phyloP scores from a whole-genome alignment of 2,888 invertebrate genomes.

The Parnassius orleans region DNA sequence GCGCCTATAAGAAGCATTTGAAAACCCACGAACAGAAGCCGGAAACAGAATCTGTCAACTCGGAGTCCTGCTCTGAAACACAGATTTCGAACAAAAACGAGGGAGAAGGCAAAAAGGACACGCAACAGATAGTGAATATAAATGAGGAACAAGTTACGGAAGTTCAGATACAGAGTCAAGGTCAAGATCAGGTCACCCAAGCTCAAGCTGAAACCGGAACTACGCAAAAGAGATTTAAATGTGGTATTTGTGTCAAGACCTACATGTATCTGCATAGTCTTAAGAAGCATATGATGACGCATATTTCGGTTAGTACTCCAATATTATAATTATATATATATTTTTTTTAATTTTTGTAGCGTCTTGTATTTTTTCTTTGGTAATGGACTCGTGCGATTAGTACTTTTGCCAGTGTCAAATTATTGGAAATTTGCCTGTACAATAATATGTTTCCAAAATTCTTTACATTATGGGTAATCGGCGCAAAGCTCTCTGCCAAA shows the following conservation, averaged over 20 bases:
- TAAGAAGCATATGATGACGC: conserved; percentile 72
- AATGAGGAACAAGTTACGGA: conserved; percentile 27
- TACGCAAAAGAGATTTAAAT: conserved; percentile 61
- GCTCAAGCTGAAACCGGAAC: conserved; percentile 28
- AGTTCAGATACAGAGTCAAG: conserved; percentile 22
- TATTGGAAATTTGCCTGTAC: too few relatives aligned
- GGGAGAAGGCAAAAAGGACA: conserved; percentile 20
- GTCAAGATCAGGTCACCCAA: conserved; percentile 29
- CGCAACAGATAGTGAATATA: conserved; percentile 34
- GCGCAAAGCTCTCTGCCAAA: too few relatives aligned
- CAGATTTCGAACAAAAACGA: conserved; percentile 19
- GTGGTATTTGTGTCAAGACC: conserved; percentile 69
- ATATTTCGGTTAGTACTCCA: conserved; percentile 44
- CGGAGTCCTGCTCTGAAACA: conserved; percentile 40
- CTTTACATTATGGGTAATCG: too few relatives aligned
- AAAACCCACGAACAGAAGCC: conserved; percentile 61
- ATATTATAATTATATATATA: too few relatives aligned
- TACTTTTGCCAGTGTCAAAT: too few relatives aligned
- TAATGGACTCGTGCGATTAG: too few relatives aligned
- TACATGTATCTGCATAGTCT: conserved; percentile 74
- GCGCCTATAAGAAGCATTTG: conserved; percentile 68
- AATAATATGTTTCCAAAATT: too few relatives aligned
- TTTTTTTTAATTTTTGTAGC: too few relatives aligned
- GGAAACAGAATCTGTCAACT: conserved; percentile 41
- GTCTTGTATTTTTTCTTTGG: too few relatives aligned